Conservation (phyloP, 1,140 invertebrate genomes). For the Pogonus chalceus region DNA sequence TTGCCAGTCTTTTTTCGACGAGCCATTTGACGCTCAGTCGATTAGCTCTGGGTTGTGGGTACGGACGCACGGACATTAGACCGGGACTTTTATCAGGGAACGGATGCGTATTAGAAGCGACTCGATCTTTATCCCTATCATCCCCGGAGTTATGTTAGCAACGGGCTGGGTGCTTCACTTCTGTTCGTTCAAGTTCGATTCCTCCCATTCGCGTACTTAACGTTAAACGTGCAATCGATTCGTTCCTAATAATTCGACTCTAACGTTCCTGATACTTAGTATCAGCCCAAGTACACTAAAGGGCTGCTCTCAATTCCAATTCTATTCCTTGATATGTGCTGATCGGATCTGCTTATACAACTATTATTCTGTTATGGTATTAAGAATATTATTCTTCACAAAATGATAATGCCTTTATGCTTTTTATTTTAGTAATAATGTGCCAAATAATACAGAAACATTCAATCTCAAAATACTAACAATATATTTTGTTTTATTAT, state of each 20-base stretch:
- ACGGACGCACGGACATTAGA: neutral
- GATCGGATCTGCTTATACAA: no score
- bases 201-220: conserved; percentile 6
- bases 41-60: neutral
- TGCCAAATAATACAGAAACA: no score
- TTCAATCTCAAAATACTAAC: no score
- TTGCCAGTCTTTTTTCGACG: neutral
- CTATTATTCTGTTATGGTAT: no score
- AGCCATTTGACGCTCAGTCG: neutral
- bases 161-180: neutral
- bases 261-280: no score
- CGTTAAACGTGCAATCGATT: neutral
- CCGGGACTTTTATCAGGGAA: neutral
- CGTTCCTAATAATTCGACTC: neutral
- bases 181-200: conserved; percentile 1
- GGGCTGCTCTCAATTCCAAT: no score
- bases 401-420: no score
- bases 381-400: no score
- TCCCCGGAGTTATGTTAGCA: conserved; percentile 4
- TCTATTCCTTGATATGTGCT: no score
- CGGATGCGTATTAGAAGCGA: neutral
- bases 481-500: no score
- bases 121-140: neutral
- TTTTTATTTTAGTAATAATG: no score
- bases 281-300: no score